These are phyloP conservation scores for Epinotia bilunana DNA, from an alignment of 2,888 invertebrate species.

Conservation along the genomic window DNA sequence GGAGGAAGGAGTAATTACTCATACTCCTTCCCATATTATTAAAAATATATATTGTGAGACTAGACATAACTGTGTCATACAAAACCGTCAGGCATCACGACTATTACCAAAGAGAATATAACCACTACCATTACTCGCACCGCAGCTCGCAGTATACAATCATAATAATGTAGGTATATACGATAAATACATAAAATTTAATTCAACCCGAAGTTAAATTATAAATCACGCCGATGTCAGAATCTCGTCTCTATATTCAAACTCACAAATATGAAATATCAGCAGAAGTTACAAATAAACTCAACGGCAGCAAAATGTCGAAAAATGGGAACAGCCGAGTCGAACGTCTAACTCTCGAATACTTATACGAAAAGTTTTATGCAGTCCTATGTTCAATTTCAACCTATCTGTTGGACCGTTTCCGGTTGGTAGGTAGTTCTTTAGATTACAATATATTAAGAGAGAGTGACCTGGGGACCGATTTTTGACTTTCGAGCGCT, in stretches of 20 bases:
- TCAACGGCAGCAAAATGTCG: slow-evolving; percentile 64
- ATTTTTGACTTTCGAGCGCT: no score
- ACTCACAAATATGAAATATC: slow-evolving; percentile 63
- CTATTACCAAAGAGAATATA: no score
- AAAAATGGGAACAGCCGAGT: slow-evolving; percentile 66
- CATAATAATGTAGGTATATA: background rate
- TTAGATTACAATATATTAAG: background rate
- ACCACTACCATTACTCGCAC: no score
- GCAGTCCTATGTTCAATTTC: slow-evolving; percentile 29
- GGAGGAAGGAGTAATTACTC: no score
- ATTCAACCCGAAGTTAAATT: slow-evolving; percentile 47
- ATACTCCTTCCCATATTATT: no score
- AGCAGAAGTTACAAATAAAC: slow-evolving; percentile 64
- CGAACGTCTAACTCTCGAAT: slow-evolving; percentile 57
- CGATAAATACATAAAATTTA: slow-evolving; percentile 7
- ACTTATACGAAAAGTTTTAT: slow-evolving; percentile 54
- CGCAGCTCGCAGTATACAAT: background rate
- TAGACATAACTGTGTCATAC: background rate
- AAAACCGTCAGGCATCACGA: background rate
- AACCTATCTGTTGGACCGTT: slow-evolving; percentile 30
- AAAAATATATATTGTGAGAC: no score
- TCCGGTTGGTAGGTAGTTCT: background rate
- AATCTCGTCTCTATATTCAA: slow-evolving; percentile 60
- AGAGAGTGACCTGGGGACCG: no score
- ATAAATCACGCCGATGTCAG: slow-evolving; percentile 60